Evolutionary conservation across 1,140 invertebrate genomes (phyloP), one percentile per base, ranked within the genome.

Genomic region (Lithobius niger): DNA sequence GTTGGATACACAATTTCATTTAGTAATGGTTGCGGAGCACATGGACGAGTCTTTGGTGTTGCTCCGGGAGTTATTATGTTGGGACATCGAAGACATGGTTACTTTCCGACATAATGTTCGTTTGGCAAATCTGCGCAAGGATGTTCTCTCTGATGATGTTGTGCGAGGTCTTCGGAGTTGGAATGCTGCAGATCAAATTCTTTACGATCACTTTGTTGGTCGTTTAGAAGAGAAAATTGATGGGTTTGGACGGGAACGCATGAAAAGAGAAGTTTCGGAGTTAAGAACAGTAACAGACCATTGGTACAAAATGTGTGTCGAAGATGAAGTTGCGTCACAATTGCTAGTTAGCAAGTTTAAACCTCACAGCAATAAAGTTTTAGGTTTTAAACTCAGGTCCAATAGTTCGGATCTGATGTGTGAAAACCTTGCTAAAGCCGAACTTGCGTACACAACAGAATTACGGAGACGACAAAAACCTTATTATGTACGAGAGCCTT

Each of bases 141-240:
- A 45, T 22, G 28, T 44, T 10, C 25, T 66, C 19, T 60, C 36
- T 22, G 51, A 43, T 6, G 19, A 22, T 6, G 51, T 52, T 28
- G 27, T 42, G 15, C 24, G 57, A n/a, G 51, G 24, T 10, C 42
- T 71, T 21, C 28, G 42, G 21, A n/a, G 59, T 22, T 18, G 64
- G 15, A 69, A 69, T 49, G 36, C 50, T 3, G 67, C 65, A 0
- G 70, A 71, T 61, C 47, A 55, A 3, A 53, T 61, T 19, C 48
- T 72, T 4, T 72, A 72, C 45, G 52, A 65, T 13, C 53, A 66
- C 45, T 72, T 72, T 56, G 15, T 61, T 16, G 42, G 61, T 3
- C 68, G 61, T 57, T 69, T 72, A 27, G 57, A 61, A 21, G 22
- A 57, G 19, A 59, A 57, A 52, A 58, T 70, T 0, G 53, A 59